A percentile compares a stretch with the other conserved stretches of the same genome.
phyloP scores from a whole-genome alignment of 2,888 invertebrate species.

The Ornithoptera priamus region DNA sequence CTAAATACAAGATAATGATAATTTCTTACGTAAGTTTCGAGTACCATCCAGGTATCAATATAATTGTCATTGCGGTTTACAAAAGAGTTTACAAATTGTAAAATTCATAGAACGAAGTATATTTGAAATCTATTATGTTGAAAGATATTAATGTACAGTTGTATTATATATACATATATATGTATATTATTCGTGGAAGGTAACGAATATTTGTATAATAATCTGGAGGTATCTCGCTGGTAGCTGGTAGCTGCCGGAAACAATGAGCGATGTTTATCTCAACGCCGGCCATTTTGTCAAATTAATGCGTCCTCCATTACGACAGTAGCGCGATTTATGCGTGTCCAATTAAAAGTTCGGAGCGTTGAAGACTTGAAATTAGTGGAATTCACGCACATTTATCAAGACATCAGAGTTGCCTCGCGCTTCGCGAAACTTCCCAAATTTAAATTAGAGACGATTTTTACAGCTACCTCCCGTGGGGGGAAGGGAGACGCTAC shows the following conservation, averaged over 20 bases:
- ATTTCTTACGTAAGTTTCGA: too few relatives aligned
- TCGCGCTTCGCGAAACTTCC: slow-evolving; percentile 77
- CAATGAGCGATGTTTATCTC: slow-evolving; percentile 75
- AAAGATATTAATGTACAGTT: neutral
- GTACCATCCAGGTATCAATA: too few relatives aligned
- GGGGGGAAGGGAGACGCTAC: slow-evolving; percentile 69
- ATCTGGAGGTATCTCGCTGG: slow-evolving; percentile 37
- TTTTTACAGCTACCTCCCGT: slow-evolving; percentile 79
- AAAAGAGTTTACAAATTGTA: too few relatives aligned
- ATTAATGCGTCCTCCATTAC: slow-evolving; percentile 73
- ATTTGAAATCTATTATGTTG: too few relatives aligned
- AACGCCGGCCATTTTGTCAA: slow-evolving; percentile 69
- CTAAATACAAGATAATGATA: too few relatives aligned
- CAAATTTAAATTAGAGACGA: slow-evolving; percentile 81
- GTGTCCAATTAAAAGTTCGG: slow-evolving; percentile 77
- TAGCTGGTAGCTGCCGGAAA: slow-evolving; percentile 51
- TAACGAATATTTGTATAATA: slow-evolving; percentile 26
- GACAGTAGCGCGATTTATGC: slow-evolving; percentile 65
- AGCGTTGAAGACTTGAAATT: slow-evolving; percentile 74
- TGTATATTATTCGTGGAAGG: neutral
- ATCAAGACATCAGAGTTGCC: slow-evolving; percentile 79
- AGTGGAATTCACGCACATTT: slow-evolving; percentile 77
- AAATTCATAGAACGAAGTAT: too few relatives aligned
- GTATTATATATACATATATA: neutral
- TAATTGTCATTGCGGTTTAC: too few relatives aligned